Base-by-base conservation (phyloP, 2,797 vertebrate species). In the Falco naumanni region DNA sequence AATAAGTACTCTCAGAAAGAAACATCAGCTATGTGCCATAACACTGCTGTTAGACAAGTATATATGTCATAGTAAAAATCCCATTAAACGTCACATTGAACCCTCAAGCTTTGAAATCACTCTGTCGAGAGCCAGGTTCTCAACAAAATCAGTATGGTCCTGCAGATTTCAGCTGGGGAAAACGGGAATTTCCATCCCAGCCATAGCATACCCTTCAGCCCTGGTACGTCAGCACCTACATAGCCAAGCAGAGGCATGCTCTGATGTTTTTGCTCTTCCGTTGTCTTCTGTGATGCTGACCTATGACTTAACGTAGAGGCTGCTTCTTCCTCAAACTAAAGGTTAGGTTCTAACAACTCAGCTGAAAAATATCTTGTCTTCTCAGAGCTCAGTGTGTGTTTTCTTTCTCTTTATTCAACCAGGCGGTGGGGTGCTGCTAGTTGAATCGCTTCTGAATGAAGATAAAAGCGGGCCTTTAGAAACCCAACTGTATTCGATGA, bases 401-500 rank as follows among this genome's bases (percentile, higher is more conserved):
- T 71, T 60, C 13, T 75, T 74, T 57, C 33, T 77, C 50, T 66
- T 78, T 37, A 10, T 80, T 78, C 53, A 29, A 56, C 12, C 68
- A 98, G 97, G 98, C 7, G 97, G 98, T 57, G 98, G 96, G 16
- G 95, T 98, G 64, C 90, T 98, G 82, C 76, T 98, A 70, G 85
- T 97, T 34, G 98, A 98, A 89, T 97, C 96, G 0, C 94, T 98
- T 48, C 89, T 98, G 90, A 95, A 97, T 41, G 98, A 98, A 87
- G 98, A 98, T 34, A 96, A 59, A 82, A 96, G 98, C 96, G 97
- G 99, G 88, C 99, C 99, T 3, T 75, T 99, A 39, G 99, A 98
- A 9, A 98, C 97, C 1, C 99, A 99, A 26, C 98, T 99, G 37
- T 99, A 98, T 96, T 99, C 98, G 0, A 96, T 99, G 79, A 99